A percentile compares a stretch with the other conserved stretches of the same genome.
Conservation (phyloP, 2,113 vertebrate genomes). For the Echinops telfairi region DNA sequence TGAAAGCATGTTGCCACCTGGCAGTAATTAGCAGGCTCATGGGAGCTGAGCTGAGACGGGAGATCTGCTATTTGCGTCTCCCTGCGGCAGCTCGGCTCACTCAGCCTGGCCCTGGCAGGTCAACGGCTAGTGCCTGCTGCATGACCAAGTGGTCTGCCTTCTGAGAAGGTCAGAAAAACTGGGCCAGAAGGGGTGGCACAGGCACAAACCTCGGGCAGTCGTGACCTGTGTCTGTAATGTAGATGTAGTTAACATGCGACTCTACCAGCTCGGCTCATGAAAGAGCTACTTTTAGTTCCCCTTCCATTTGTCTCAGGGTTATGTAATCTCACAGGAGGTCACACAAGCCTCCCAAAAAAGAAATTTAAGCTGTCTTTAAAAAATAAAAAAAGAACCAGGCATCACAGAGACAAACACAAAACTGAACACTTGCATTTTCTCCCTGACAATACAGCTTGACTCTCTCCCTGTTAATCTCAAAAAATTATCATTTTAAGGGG, state of each 20-base stretch:
- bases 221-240: slow-evolving; percentile 79
- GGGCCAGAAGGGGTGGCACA: no score
- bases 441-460: background rate
- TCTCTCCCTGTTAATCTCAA: slow-evolving; percentile 61
- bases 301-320: slow-evolving; percentile 85
- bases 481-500: slow-evolving; percentile 45
- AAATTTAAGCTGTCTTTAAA: slow-evolving; percentile 80
- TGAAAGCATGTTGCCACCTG: background rate
- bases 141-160: background rate
- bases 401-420: slow-evolving; percentile 75
- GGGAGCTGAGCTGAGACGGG: rapidly evolving
- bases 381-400: slow-evolving; percentile 73
- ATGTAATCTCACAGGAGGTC: slow-evolving; percentile 86
- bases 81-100: background rate
- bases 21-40: background rate
- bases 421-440: slow-evolving; percentile 56
- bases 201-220: background rate
- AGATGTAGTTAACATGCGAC: slow-evolving; percentile 79
- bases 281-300: slow-evolving; percentile 84
- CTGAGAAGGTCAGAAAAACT: background rate
- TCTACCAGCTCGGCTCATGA: slow-evolving; percentile 80
- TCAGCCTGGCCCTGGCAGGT: background rate
- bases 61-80: background rate
- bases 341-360: slow-evolving; percentile 85
- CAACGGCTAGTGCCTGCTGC: rapidly evolving